Conservation (phyloP, 2,113 vertebrate species). For the Salvelinus alpinus region DNA sequence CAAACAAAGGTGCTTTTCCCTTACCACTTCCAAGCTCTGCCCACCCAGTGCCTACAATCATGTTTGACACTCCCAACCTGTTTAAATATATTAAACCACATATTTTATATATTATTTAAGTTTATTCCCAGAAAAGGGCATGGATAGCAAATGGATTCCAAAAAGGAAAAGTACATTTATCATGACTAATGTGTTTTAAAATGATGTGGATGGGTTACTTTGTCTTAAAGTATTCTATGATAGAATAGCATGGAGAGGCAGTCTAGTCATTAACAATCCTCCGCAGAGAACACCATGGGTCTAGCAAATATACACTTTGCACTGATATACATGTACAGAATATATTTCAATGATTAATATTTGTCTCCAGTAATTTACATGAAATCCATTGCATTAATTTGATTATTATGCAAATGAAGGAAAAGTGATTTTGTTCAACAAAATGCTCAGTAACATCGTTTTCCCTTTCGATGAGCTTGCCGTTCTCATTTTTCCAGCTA, state of each 20-base stretch:
- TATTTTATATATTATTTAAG: background rate
- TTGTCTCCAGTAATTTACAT: conserved; percentile 44
- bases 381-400: conserved; percentile 42
- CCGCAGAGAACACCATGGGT: background rate
- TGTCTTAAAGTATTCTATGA: background rate
- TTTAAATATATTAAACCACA: conserved; percentile 18
- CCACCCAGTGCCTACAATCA: background rate
- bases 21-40: background rate
- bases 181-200: conserved; percentile 23
- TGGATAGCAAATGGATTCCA: conserved; percentile 10
- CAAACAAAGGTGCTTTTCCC: background rate
- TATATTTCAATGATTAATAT: conserved; percentile 40
- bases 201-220: conserved; percentile 6
- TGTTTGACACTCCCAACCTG: background rate
- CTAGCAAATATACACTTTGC: conserved; percentile 6
- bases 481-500: conserved; percentile 2
- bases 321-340: conserved; percentile 24
- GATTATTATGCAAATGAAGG: conserved; percentile 45
- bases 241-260: conserved; percentile 1
- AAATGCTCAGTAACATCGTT: conserved; percentile 13
- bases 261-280: background rate
- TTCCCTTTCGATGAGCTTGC: background rate
- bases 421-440: background rate
- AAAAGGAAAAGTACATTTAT: conserved; percentile 16
- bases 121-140: background rate